Evolutionary conservation across 2,888 invertebrate genomes (phyloP).

Genomic region (Lamproptera curius): DNA sequence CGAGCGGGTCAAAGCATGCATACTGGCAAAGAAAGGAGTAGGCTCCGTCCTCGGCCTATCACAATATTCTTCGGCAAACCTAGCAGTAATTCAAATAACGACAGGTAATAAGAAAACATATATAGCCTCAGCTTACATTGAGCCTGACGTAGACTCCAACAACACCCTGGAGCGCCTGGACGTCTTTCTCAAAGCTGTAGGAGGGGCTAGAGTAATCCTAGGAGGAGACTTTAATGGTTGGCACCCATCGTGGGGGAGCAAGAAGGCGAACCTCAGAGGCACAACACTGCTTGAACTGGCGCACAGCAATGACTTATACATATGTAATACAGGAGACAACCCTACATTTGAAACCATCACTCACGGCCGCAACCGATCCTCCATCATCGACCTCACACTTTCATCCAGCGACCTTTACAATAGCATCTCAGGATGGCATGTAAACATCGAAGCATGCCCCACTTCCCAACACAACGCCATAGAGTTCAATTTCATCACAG

Average conservation of each 20-base stretch:
- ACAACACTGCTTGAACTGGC: slow-evolving; percentile 6
- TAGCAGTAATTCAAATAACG: slow-evolving; percentile 6
- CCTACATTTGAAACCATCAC: slow-evolving; percentile 26
- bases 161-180: neutral
- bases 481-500: slow-evolving; percentile 3
- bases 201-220: slow-evolving; percentile 5
- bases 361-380: slow-evolving; percentile 8
- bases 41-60: slow-evolving; percentile 2
- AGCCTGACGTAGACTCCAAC: slow-evolving; percentile 19
- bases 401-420: neutral
- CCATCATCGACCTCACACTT: slow-evolving; percentile 21
- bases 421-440: slow-evolving; percentile 16
- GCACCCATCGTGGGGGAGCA: slow-evolving; percentile 22
- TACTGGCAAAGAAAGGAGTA: neutral
- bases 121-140: slow-evolving; percentile 21
- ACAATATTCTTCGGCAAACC: slow-evolving; percentile 15
- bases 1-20: slow-evolving; percentile 10
- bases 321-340: slow-evolving; percentile 19
- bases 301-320: neutral
- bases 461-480: slow-evolving; percentile 24
- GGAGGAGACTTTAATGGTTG: slow-evolving; percentile 25
- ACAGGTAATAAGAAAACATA: neutral
- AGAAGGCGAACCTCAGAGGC: slow-evolving; percentile 9
- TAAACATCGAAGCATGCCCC: slow-evolving; percentile 13
- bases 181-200: slow-evolving; percentile 5